phyloP scores from a whole-genome alignment of 1,140 invertebrate genomes.

The Zaprionus inermis region DNA sequence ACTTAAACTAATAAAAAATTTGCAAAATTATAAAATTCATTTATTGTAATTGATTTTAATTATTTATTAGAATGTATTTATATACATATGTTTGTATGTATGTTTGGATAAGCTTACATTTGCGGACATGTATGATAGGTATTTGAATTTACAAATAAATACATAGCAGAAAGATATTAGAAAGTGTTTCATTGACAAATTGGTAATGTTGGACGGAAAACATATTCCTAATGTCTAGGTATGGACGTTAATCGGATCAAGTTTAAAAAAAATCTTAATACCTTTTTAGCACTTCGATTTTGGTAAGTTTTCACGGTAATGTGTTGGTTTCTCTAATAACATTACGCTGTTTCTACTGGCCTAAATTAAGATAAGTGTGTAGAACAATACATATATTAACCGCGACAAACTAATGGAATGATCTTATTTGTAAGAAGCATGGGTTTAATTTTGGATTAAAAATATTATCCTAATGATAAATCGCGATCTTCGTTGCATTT shows the following conservation, averaged over 20 bases:
- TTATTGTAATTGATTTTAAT: slow-evolving; percentile 9
- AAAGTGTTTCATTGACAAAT: slow-evolving; percentile 13
- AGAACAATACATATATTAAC: slow-evolving; percentile 38
- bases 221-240: slow-evolving; percentile 9
- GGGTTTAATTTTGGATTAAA: slow-evolving; percentile 44
- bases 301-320: slow-evolving; percentile 17
- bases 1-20: too few relatives aligned
- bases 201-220: slow-evolving; percentile 40
- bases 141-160: slow-evolving; percentile 17
- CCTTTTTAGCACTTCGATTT: slow-evolving; percentile 19
- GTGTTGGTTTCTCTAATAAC: slow-evolving; percentile 1
- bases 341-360: slow-evolving; percentile 1
- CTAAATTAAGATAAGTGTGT: slow-evolving; percentile 26
- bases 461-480: slow-evolving; percentile 35
- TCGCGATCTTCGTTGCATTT: slow-evolving; percentile 54
- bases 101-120: slow-evolving; percentile 21
- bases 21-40: background rate
- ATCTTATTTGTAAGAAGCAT: slow-evolving; percentile 19
- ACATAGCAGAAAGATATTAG: slow-evolving; percentile 3
- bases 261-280: slow-evolving; percentile 4
- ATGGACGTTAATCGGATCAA: slow-evolving; percentile 21
- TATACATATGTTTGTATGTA: slow-evolving; percentile 26
- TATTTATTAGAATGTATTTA: slow-evolving; percentile 38
- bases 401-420: slow-evolving; percentile 40
- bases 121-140: slow-evolving; percentile 14